Base-by-base conservation (phyloP, 2,888 invertebrate species). In the Nomada fabriciana region DNA sequence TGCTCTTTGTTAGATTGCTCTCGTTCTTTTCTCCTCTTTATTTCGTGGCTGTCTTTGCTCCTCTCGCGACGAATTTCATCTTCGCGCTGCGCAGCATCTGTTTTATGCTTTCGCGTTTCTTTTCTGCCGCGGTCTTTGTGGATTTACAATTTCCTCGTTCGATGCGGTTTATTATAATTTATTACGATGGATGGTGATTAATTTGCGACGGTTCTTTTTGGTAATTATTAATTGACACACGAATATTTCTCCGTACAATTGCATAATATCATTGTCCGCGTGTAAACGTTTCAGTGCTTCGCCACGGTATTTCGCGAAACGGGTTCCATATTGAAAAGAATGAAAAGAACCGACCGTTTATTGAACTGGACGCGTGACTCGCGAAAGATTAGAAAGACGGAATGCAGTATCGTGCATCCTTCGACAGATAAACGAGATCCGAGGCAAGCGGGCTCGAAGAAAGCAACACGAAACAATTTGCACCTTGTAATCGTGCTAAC, bases 401-500 rank as follows among this genome's bases (percentile, higher is more conserved):
- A 64, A 50, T 5, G 50, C n/a, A 5, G 36, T 20, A 18, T 55
- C 42, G 25, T 11, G 18, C 2, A 29, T 36, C 11, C 42, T 13
- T 20, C 29, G 7, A 42, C 2, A n/a, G 57, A 20, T 47, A 43
- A 52, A 52, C 25, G 23, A 23, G 23, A 59, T 47, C 47, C 23
- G 36, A 60, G 63, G 42, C n/a, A 13, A 36, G 1, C 43, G 47
- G 10, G 29, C 2, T 11, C n/a, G 20, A 13, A 13, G 60, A 77
- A 77, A 70, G 50, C 36, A 47, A 25, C 43, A 47, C 57, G 69
- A 79, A 80, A 67, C 80, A 71, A 71, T 80, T 80, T 71, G 65
- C 80, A 80, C 80, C 77, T 80, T 55, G 80, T 77, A 77, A 71
- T 71, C 65, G 71, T 15, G 20, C 23, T 77, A 80, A 80, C 80